Base-by-base conservation (phyloP, 2,113 vertebrate genomes). In the Anser brachyrhynchus region DNA sequence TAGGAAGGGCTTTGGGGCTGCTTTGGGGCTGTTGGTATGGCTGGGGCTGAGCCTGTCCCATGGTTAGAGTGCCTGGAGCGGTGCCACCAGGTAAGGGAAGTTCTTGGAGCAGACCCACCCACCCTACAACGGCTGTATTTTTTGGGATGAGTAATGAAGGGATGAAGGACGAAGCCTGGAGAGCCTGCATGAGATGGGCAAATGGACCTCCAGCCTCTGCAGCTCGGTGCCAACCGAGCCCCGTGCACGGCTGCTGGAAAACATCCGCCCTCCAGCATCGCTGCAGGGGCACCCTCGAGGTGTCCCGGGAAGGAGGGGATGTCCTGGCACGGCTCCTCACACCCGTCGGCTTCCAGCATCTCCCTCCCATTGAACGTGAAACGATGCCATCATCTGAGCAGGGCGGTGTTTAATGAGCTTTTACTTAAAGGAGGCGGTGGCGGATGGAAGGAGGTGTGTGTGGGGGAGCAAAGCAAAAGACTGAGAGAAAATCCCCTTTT, bases 401-500 rank as follows among this genome's bases (percentile, higher is more conserved):
- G 44, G 29, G 59, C 61, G 49, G 41, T 39, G 43, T 72, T 88
- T 90, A 95, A 93, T 96, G 93, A 91, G 28, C 33, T 91, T 57
- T 43, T 25, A 80, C 28, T 87, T 83, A 58, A 78, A 95, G 80
- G 61, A 87, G 88, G 44, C 2, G 15, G 75, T 8, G 67, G 88
- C 11, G n/a, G 54, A 55, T 76, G 35, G 90, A 76, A 76, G 90
- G 78, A 82, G 71, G 51, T 3, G 46, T 49, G 46, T 49, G 25
- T 14, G 13, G 77, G 43, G 6, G 11, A 43, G 33, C 0, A 4
- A 44, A 84, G 74, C 9, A 29, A 43, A 46, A 85, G 90, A 69
- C 87, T 25, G 35, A 44, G 79, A 93, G 94, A 97, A 97, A 80
- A 65, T 87, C 87, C 93, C 87, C 93, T 93, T 92, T 85, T 74